phyloP scores from a whole-genome alignment of 1,140 invertebrate species.

The Drosophila kepulauana region DNA sequence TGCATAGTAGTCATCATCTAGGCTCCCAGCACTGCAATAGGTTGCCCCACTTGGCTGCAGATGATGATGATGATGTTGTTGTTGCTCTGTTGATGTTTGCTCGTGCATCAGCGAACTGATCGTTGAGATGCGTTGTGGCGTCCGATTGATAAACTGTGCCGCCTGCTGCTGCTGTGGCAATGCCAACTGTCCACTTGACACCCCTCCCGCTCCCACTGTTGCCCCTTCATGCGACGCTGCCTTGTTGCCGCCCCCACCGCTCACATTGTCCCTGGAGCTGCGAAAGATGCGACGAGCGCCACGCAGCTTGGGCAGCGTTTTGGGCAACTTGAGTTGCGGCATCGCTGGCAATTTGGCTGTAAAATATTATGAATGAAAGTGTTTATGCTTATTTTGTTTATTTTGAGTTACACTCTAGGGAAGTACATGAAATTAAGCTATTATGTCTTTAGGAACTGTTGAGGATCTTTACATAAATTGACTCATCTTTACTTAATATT shows the following conservation, averaged over 20 bases:
- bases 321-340: conserved; percentile 74
- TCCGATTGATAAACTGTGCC: conserved; percentile 75
- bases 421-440: too few relatives aligned
- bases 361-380: neutral
- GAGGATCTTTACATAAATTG: too few relatives aligned
- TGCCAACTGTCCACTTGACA: too few relatives aligned
- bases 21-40: conserved; percentile 73
- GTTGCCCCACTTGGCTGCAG: conserved; percentile 35
- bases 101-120: conserved; percentile 77
- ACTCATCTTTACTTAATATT: too few relatives aligned
- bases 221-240: neutral
- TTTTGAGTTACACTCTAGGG: too few relatives aligned
- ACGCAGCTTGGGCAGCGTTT: conserved; percentile 71
- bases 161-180: conserved; percentile 18
- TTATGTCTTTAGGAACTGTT: too few relatives aligned
- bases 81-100: conserved; percentile 2
- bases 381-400: too few relatives aligned
- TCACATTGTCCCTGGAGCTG: conserved; percentile 53
- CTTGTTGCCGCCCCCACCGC: conserved; percentile 17
- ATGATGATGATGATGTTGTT: neutral
- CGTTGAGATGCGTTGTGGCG: conserved; percentile 75
- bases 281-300: conserved; percentile 73
- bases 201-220: neutral
- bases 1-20: conserved; percentile 77
- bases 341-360: conserved; percentile 64